Conservation (phyloP, 2,888 invertebrate species). For the Eubasilissa splendida region DNA sequence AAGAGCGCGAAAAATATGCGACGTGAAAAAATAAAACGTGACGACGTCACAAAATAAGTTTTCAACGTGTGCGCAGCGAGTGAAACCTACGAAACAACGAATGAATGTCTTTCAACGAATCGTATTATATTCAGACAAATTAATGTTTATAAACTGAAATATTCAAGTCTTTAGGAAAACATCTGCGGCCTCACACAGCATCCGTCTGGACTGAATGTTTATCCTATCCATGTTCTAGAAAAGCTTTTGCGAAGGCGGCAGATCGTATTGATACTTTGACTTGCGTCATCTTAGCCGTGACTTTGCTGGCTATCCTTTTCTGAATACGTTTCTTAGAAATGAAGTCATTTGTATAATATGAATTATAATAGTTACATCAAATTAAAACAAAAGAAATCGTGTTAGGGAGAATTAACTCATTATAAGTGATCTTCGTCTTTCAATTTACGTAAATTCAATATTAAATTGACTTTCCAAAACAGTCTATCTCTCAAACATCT, state of each 20-base stretch:
- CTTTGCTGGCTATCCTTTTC: background rate
- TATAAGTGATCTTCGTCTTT: no score
- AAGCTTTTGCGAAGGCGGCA: slow-evolving; percentile 18
- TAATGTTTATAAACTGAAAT: slow-evolving; percentile 5
- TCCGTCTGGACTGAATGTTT: background rate
- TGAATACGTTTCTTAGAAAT: slow-evolving; percentile 2
- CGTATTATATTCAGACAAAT: no score
- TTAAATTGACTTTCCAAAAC: no score
- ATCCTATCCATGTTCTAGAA: slow-evolving; percentile 15
- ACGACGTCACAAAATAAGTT: no score
- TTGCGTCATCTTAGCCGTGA: background rate
- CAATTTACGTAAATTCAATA: no score
- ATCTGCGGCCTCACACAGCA: background rate
- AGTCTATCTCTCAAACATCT: no score
- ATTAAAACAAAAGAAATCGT: background rate
- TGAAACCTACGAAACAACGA: no score
- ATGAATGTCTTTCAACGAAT: no score
- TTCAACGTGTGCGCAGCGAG: no score
- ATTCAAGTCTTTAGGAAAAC: background rate
- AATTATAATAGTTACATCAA: background rate
- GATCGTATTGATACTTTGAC: background rate
- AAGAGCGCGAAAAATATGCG: no score
- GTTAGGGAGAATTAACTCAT: background rate
- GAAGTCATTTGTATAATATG: slow-evolving; percentile 8
- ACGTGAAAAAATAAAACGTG: no score